phyloP scores from a whole-genome alignment of 2,888 invertebrate species.

The Beris chalybata region DNA sequence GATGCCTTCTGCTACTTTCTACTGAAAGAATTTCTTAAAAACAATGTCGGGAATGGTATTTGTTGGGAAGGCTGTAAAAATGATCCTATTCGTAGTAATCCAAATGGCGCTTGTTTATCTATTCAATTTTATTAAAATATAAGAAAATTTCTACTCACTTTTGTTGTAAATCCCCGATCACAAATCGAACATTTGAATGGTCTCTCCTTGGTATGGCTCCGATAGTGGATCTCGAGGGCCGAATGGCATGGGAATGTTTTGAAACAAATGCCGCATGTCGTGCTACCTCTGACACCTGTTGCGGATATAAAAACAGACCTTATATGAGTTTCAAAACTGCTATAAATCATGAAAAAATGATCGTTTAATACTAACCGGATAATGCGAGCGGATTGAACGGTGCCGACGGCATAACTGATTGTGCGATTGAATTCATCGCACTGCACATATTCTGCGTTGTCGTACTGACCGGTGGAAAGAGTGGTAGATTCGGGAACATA shows the following conservation, averaged over 20 bases:
- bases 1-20: too few species aligned
- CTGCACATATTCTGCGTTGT: conserved; percentile 74
- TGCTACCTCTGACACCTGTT: conserved; percentile 81
- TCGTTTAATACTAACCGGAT: conserved; percentile 58
- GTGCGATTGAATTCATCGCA: conserved; percentile 79
- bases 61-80: too few species aligned
- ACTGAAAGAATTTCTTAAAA: too few species aligned
- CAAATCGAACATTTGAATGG: conserved; percentile 96
- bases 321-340: conserved; percentile 16
- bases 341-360: not conserved
- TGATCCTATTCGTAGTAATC: too few species aligned
- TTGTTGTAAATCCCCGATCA: conserved; percentile 96
- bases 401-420: conserved; percentile 78
- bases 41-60: too few species aligned
- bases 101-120: too few species aligned
- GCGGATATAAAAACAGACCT: conserved; percentile 31
- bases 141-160: conserved; percentile 63
- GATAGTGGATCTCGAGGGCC: conserved; percentile 94
- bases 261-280: conserved; percentile 95
- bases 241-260: conserved; percentile 99
- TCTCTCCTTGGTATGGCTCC: conserved; percentile 94
- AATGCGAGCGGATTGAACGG: conserved; percentile 87
- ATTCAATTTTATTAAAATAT: too few species aligned
- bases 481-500: conserved; percentile 55
- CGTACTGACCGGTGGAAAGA: conserved; percentile 56